phyloP scores from a whole-genome alignment of 1,140 invertebrate species.

The Hormaphis cornu region DNA sequence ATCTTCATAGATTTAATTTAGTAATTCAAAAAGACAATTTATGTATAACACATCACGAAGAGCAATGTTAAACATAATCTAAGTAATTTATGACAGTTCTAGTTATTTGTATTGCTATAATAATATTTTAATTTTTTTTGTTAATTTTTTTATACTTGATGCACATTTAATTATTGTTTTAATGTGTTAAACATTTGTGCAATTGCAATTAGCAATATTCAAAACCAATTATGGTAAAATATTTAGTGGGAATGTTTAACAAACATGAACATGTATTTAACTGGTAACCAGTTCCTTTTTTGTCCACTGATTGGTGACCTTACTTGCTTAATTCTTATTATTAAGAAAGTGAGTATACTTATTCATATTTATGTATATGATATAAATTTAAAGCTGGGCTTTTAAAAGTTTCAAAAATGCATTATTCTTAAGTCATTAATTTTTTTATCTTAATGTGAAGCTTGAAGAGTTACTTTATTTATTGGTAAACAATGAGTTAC shows the following conservation, averaged over 20 bases:
- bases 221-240: slow-evolving; percentile 14
- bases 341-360: slow-evolving; percentile 19
- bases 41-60: slow-evolving; percentile 16
- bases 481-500: neutral
- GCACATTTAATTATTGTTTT: slow-evolving; percentile 15
- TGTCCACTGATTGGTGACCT: slow-evolving; percentile 16
- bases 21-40: slow-evolving; percentile 30
- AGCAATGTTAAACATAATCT: slow-evolving; percentile 20
- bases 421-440: too few relatives aligned
- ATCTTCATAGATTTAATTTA: slow-evolving; percentile 4
- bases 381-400: too few relatives aligned
- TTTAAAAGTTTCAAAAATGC: too few relatives aligned
- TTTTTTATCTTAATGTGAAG: too few relatives aligned
- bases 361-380: neutral
- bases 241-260: neutral
- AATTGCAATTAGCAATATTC: neutral
- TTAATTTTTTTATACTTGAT: slow-evolving; percentile 20
- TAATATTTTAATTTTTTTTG: neutral
- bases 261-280: slow-evolving; percentile 12
- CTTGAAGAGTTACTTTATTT: too few relatives aligned
- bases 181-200: neutral
- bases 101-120: neutral
- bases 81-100: neutral
- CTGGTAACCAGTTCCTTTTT: slow-evolving; percentile 31
- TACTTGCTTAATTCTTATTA: slow-evolving; percentile 12